Percentiles rank a stretch among this genome's conserved stretches.
These are phyloP conservation scores for Manis pentadactyla DNA, from an alignment of 2,797 vertebrate species.

Conservation along the genomic window DNA sequence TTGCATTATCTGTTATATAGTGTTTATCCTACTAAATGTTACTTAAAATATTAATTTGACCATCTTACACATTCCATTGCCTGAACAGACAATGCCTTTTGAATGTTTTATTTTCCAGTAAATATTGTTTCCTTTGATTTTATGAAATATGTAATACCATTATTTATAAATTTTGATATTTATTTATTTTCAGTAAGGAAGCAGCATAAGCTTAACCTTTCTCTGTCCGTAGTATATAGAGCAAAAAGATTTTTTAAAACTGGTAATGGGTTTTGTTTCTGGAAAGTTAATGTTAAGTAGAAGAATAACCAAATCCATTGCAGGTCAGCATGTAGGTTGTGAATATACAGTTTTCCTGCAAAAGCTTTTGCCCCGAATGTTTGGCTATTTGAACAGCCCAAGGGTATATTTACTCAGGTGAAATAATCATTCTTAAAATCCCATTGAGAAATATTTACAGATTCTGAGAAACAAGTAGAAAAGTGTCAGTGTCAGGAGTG, in stretches of 20 bases:
- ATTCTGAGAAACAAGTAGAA: background rate
- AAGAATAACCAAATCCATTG: background rate
- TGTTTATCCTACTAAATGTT: background rate
- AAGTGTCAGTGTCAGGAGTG: background rate
- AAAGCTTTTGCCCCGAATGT: background rate
- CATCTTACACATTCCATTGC: background rate
- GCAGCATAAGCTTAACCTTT: background rate
- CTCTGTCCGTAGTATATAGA: background rate
- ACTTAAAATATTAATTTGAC: background rate
- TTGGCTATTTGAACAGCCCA: background rate
- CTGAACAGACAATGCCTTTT: background rate
- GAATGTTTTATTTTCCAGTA: background rate
- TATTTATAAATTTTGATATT: background rate
- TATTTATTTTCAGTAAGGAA: background rate
- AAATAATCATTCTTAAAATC: constrained; percentile 16
- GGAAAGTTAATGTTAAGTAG: background rate
- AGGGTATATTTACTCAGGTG: background rate
- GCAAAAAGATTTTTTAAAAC: background rate
- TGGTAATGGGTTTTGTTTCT: background rate
- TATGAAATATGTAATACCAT: background rate
- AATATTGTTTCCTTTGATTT: background rate
- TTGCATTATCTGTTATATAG: background rate
- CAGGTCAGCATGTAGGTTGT: background rate
- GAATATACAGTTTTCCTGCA: background rate
- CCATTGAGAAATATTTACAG: background rate